Percentiles rank a stretch among this genome's conserved stretches.
phyloP scores from a whole-genome alignment of 2,113 vertebrate genomes.

The Neofelis nebulosa region DNA sequence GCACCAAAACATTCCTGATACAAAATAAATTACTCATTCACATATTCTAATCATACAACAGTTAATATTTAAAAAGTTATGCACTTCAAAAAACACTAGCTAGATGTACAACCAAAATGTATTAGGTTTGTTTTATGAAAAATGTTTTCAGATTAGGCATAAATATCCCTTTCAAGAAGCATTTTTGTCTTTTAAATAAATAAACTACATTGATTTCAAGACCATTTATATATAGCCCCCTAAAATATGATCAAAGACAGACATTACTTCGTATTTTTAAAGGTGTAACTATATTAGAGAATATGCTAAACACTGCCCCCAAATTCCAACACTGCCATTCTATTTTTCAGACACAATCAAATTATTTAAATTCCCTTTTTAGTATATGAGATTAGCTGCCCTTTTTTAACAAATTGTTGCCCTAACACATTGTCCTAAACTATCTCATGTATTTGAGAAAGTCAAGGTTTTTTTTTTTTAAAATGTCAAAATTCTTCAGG shows the following conservation, averaged over 20 bases:
- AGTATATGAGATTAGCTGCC: constrained; percentile 5
- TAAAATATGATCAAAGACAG: neutral
- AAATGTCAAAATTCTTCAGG: constrained; percentile 36
- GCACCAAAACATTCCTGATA: constrained; percentile 66
- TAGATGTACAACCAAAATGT: constrained; percentile 64
- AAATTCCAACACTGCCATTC: constrained; percentile 38
- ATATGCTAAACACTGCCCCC: neutral
- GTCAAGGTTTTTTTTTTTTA: neutral
- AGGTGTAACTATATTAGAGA: constrained; percentile 33
- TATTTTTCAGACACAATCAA: constrained; percentile 11
- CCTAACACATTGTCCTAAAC: constrained; percentile 26
- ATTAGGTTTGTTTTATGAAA: constrained; percentile 49
- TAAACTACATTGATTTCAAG: constrained; percentile 41
- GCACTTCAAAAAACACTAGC: constrained; percentile 73
- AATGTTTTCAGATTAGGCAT: constrained; percentile 27
- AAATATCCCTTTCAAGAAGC: constrained; percentile 38
- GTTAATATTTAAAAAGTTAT: constrained; percentile 56
- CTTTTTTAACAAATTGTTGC: neutral
- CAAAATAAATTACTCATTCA: constrained; percentile 81
- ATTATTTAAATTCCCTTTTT: constrained; percentile 38
- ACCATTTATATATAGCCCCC: neutral
- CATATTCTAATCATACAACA: constrained; percentile 55
- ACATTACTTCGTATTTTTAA: constrained; percentile 4
- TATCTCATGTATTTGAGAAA: neutral
- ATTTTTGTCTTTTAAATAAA: constrained; percentile 53